These are phyloP conservation scores for Syngnathus rostellatus DNA, from an alignment of 2,797 vertebrate genomes.

Conservation along the genomic window DNA sequence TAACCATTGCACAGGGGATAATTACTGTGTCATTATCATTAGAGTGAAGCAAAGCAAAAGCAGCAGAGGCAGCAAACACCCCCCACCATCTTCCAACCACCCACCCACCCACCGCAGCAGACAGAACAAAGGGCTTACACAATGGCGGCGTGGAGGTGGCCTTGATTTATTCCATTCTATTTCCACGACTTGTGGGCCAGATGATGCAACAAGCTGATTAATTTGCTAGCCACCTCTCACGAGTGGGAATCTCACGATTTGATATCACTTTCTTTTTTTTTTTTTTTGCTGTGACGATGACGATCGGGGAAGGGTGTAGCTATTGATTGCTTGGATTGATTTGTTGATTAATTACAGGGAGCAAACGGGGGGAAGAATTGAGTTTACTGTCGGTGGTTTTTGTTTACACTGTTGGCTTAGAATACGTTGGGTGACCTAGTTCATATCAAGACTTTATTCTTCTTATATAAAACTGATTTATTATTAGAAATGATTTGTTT, in stretches of 20 bases:
- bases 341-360: too few species aligned
- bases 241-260: neutral
- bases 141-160: neutral
- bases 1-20: slow-evolving; percentile 16
- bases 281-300: neutral
- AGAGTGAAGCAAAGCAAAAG: slow-evolving; percentile 23
- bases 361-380: too few species aligned
- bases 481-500: too few species aligned
- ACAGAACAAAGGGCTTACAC: slow-evolving; percentile 12
- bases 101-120: neutral
- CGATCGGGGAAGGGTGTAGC: neutral
- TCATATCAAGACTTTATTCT: too few species aligned
- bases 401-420: too few species aligned
- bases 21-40: slow-evolving; percentile 37
- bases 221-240: neutral
- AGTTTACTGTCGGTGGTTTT: too few species aligned
- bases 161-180: neutral
- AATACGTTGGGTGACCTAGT: too few species aligned
- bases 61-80: slow-evolving; percentile 6
- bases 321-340: neutral
- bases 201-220: slow-evolving; percentile 3
- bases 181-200: neutral
- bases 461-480: too few species aligned
- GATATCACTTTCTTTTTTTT: neutral
- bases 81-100: neutral